These are phyloP conservation scores for Bibio marci DNA, from an alignment of 2,888 invertebrate genomes.

Conservation along the genomic window DNA sequence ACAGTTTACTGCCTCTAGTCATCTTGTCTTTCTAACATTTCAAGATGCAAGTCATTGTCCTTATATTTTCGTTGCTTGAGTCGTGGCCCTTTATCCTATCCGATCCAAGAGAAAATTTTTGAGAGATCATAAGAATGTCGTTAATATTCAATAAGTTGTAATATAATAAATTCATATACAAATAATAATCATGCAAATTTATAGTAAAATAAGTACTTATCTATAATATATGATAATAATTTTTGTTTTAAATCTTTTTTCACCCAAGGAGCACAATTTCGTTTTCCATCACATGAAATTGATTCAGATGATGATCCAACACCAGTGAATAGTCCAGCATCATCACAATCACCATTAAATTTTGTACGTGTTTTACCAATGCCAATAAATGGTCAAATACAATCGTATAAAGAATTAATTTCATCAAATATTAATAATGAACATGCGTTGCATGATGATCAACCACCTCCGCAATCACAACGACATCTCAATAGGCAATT, in stretches of 20 bases:
- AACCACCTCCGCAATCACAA: too few relatives aligned
- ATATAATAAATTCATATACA: too few relatives aligned
- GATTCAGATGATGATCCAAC: constrained; percentile 47
- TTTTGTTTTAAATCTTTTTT: background rate
- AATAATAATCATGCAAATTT: too few relatives aligned
- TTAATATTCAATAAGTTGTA: background rate
- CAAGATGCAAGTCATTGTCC: too few relatives aligned
- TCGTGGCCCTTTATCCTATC: too few relatives aligned
- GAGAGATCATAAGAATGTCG: too few relatives aligned
- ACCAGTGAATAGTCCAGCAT: constrained; percentile 6
- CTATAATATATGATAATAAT: background rate
- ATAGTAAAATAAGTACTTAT: background rate
- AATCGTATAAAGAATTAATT: background rate
- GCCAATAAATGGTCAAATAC: constrained; percentile 7
- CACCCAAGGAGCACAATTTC: constrained; percentile 22
- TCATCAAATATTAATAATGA: constrained; percentile 2
- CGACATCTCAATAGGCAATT: too few relatives aligned
- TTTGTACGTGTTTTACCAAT: background rate
- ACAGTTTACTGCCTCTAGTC: too few relatives aligned
- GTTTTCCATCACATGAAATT: constrained; percentile 34
- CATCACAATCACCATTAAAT: background rate
- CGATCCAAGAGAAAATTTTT: too few relatives aligned
- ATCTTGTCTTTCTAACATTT: too few relatives aligned
- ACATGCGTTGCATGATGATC: constrained; percentile 1
- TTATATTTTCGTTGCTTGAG: too few relatives aligned